These are phyloP conservation scores for Hypsopygia costalis DNA, from an alignment of 2,888 invertebrate species.

Conservation along the genomic window DNA sequence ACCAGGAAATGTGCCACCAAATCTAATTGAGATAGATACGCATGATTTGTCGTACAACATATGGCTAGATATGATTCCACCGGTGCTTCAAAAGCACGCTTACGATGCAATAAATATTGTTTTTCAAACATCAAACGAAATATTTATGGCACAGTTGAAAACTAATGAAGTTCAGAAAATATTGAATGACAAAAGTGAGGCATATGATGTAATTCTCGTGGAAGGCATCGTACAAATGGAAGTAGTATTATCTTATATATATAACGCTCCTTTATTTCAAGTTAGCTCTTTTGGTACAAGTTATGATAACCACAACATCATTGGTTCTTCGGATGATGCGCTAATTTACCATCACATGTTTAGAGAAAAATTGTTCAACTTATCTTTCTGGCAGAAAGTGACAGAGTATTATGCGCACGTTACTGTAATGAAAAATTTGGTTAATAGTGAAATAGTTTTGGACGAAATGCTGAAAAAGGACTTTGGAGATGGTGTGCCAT, in stretches of 20 bases:
- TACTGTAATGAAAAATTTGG: neutral
- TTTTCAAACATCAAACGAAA: neutral
- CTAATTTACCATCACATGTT: neutral
- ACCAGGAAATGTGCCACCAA: slow-evolving; percentile 6
- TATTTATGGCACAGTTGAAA: slow-evolving; percentile 19
- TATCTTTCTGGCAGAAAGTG: neutral
- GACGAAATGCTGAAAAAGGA: neutral
- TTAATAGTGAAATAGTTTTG: neutral
- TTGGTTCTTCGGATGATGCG: neutral
- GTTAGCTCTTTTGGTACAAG: neutral
- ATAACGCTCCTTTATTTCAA: neutral
- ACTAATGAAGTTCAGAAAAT: slow-evolving; percentile 24
- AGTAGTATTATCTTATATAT: slow-evolving; percentile 25
- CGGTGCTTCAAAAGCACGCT: too few species aligned
- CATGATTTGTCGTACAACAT: neutral
- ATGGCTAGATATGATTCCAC: neutral
- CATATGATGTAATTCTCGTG: slow-evolving; percentile 35
- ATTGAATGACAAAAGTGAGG: slow-evolving; percentile 20
- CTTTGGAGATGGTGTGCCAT: neutral
- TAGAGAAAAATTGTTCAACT: neutral
- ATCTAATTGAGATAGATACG: neutral
- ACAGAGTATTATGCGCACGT: slow-evolving; percentile 1
- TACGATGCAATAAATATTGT: too few species aligned
- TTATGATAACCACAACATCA: neutral
- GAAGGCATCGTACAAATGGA: slow-evolving; percentile 28